A percentile compares a stretch with the other conserved stretches of the same genome.
phyloP scores from a whole-genome alignment of 2,888 invertebrate genomes.

The Parnassius apollo region DNA sequence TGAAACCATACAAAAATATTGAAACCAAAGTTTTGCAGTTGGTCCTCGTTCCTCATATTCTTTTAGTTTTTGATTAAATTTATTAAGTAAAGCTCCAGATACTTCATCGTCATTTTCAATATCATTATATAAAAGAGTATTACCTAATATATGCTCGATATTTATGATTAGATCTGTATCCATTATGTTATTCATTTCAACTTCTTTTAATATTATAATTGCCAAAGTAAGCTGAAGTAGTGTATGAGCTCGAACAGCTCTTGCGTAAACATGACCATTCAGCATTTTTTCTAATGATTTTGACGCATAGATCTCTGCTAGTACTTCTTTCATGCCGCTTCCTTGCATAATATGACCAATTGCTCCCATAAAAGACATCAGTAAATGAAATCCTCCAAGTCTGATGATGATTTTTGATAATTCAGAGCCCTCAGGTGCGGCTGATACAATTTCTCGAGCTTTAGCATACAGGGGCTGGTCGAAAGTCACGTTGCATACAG shows the following conservation, averaged over 20 bases:
- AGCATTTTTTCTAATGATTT: conserved; percentile 31
- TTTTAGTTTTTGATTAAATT: conserved; percentile 28
- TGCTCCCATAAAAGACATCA: conserved; percentile 51
- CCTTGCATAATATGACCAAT: conserved; percentile 54
- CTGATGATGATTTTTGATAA: too few relatives aligned
- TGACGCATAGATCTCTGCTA: conserved; percentile 35
- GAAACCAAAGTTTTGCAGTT: too few relatives aligned
- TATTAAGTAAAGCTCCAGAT: conserved; percentile 36
- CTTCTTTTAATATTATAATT: conserved; percentile 17
- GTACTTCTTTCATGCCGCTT: conserved; percentile 49
- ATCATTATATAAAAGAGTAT: conserved; percentile 40
- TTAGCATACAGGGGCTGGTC: too few relatives aligned
- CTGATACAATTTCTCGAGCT: too few relatives aligned
- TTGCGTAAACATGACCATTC: too few relatives aligned
- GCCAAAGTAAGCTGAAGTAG: conserved; percentile 22
- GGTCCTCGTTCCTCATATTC: conserved; percentile 37
- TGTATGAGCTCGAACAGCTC: too few relatives aligned
- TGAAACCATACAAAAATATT: conserved; percentile 49
- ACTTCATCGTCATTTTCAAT: conserved; percentile 41
- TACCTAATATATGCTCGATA: conserved; percentile 31
- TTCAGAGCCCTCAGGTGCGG: too few relatives aligned
- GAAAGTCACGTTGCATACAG: conserved; percentile 41
- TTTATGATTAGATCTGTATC: conserved; percentile 24
- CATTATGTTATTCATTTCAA: conserved; percentile 20
- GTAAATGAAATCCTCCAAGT: conserved; percentile 37